Evolutionary conservation across 2,888 invertebrate genomes (phyloP).

Genomic region (Agonopterix subpropinquella): DNA sequence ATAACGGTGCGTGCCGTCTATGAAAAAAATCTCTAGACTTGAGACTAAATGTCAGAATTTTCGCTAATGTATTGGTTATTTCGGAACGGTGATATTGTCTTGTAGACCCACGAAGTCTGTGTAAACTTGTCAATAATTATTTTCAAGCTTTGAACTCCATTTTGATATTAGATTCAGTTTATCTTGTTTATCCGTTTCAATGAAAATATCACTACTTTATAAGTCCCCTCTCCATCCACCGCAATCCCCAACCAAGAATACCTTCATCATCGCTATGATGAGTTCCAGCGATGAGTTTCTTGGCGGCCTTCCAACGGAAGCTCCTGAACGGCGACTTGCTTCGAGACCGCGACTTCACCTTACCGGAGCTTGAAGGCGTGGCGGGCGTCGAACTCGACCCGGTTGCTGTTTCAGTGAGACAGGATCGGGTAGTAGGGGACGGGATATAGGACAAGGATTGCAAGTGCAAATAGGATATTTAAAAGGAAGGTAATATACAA

Average conservation of each 20-base stretch:
- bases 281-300: constrained; percentile 79
- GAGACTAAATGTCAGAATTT: no score
- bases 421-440: constrained; percentile 20
- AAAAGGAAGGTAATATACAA: background rate
- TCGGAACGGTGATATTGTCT: no score
- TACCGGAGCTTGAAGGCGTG: constrained; percentile 74
- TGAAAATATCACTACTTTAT: no score
- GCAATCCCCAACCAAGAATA: constrained; percentile 58
- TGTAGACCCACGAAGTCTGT: no score
- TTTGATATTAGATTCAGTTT: no score
- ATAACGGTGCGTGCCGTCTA: no score
- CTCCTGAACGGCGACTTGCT: constrained; percentile 96
- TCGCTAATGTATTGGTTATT: no score
- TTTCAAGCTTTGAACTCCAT: no score
- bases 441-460: constrained; percentile 5
- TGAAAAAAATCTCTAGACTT: no score
- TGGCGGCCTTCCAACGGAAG: constrained; percentile 92
- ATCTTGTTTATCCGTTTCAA: no score
- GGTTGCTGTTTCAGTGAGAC: constrained; percentile 38
- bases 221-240: constrained; percentile 23
- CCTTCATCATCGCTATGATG: constrained; percentile 90
- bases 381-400: constrained; percentile 61
- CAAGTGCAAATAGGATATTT: constrained; percentile 5
- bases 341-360: constrained; percentile 89
- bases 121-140: no score